Conservation (phyloP, 2,113 vertebrate species). For the Callaeas wilsoni region DNA sequence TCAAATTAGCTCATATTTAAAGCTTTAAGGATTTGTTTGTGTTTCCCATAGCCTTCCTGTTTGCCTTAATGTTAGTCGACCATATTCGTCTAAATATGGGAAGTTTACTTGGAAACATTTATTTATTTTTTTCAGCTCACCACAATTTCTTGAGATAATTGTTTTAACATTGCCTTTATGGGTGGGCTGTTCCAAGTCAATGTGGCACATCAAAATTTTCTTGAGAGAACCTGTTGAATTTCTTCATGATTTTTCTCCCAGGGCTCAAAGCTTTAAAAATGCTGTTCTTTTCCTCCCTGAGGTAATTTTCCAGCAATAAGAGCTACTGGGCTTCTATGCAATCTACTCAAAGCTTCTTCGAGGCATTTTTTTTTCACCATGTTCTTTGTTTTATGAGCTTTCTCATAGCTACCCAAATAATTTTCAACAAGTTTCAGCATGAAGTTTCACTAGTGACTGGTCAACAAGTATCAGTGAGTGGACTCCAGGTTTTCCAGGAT, state of each 20-base stretch:
- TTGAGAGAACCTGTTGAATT: neutral
- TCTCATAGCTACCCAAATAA: neutral
- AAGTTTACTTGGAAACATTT: neutral
- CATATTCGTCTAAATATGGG: neutral
- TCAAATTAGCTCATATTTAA: neutral
- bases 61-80: neutral
- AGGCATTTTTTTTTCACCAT: neutral
- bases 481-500: neutral
- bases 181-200: neutral
- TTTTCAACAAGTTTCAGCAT: neutral
- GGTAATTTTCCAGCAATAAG: neutral
- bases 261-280: neutral
- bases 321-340: neutral
- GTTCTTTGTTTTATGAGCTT: neutral
- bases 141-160: neutral
- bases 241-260: neutral
- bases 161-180: conserved; percentile 3
- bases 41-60: neutral
- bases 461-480: neutral
- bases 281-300: neutral
- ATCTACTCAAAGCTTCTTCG: neutral
- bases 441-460: neutral
- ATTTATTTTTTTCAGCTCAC: neutral
- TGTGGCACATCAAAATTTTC: neutral
- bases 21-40: neutral